Base-by-base conservation (phyloP, 2,797 vertebrate genomes). In the Chaenodraco wilsoni region DNA sequence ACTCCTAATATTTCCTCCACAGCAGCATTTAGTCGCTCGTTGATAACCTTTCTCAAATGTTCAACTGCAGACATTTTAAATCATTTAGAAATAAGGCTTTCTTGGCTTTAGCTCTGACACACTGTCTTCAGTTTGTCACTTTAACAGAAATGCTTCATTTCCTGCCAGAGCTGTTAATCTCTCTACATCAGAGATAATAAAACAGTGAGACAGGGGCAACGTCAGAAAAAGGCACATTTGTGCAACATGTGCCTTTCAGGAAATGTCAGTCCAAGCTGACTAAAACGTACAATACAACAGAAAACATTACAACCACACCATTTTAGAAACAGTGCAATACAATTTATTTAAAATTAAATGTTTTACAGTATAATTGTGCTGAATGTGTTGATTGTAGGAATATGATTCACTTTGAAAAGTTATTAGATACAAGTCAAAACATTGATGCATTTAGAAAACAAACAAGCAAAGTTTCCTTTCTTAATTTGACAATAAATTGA, bases 371-470 rank as follows among this genome's bases (percentile, higher is more conserved):
- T 3, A 43, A 57, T 0, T 19, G 45, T 62, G 61, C 0, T 37
- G 33, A 37, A 5, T 37, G 8, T 51, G 52, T 37, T 16, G 9
- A 19, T n/a, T 31, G 45, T 3, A 51, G 4, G 48, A 49, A 27
- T 8, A 40, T 27, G 9, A 14, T n/a, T 10, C 13, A 51, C 6
- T 54, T 58, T 51, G 10, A 37, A 41, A 60, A 60, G 21, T 12
- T 10, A 3, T 27, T 19, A 51, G 5, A 6, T 13, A 14, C 2
- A 41, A 27, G 23, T 46, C 13, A 63, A 60, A 4, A 13, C 17
- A 21, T 27, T 44, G 13, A 59, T n/a, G 21, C 69, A 57, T 50
- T 50, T 4, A 58, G 21, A 54, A 31, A 62, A 37, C 43, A 71
- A 55, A n/a, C 10, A 33, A 1, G 2, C 3, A n/a, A 1, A n/a